Evolutionary conservation across 2,797 vertebrate genomes (phyloP), one percentile per base, ranked within the genome.

Genomic region (Sebastes iracundus): DNA sequence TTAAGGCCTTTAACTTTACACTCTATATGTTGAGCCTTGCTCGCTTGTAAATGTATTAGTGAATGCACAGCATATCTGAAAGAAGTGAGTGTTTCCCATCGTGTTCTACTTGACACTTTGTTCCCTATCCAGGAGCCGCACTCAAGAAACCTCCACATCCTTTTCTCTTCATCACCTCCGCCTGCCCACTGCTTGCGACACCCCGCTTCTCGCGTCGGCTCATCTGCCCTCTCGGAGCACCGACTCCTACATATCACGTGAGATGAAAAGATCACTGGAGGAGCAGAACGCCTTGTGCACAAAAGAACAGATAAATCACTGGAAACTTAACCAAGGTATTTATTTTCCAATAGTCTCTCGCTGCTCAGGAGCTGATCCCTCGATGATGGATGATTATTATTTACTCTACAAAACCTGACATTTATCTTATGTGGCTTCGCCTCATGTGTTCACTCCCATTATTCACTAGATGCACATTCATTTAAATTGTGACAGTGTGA

Each of bases 211-310:
- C 73, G 66, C 70, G 87, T 70, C 86, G 80, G 82, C 87, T 90
- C 85, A 83, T 90, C 82, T 85, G 80, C 79, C 86, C 85, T 88
- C 87, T 80, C 35, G 12, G 68, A 79, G 78, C 79, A 59, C 30
- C 1, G 13, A 92, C 92, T 89, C 87, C 90, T 90, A 88, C 91
- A 85, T 83, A 85, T 78, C 81, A 78, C 33, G 80, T 18, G 56
- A 86, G 83, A 89, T 85, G 67, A 82, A 86, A 88, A 86, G 74
- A 81, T 82, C 77, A 80, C 35, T 2, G 27, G 55, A 60, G 77
- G 60, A 87, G 77, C n/a, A 56, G 53, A 86, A 74, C 28, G 11
- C 32, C 66, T 10, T 7, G 3, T 72, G 73, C 68, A 77, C 25
- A 20, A 53, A 87, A 77, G 58, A 62, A 30, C 28, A 56, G n/a